Evolutionary conservation across 2,113 vertebrate genomes (phyloP), one percentile per base, ranked within the genome.

Genomic region (Channa argus): DNA sequence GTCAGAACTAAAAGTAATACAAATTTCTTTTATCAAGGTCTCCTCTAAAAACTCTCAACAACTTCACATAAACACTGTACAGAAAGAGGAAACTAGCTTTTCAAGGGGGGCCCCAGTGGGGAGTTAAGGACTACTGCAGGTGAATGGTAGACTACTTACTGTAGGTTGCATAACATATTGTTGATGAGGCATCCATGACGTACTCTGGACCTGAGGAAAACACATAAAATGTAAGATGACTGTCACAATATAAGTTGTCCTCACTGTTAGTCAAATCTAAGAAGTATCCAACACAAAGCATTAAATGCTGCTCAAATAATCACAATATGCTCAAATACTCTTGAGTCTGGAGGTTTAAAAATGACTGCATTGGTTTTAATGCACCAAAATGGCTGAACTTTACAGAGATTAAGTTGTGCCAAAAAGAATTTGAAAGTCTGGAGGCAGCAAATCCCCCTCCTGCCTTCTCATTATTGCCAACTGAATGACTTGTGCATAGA

Each of bases 121-220:
- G 12, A 52, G 39, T 10, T 38, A 33, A 24, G 24, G 24, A 24
- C 39, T 55, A 50, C 54, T 62, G 47, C 58, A 76, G 66, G 78
- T 78, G 43, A 68, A 81, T 13, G 65, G 56, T 65, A 36, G 77
- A 88, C 77, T 91, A 97, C 97, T 97, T 96, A 98, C 97, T 96
- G 97, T 97, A 93, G 97, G 97, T 96, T 98, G 97, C 97, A 98
- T 97, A 97, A 97, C 96, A 93, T 98, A 98, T 92, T 96, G 96
- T 92, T 97, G 97, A 95, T 98, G 97, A 95, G 97, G 97, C 97
- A 97, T 98, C 97, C 97, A 98, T 93, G 97, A 98, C 94, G 97
- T 97, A 91, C 96, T 98, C 96, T 98, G 97, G 95, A 98, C 97
- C 97, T 98, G 94, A 80, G 82, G 53, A 36, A 83, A 77, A 81